Evolutionary conservation across 2,113 vertebrate genomes (phyloP).

Genomic region (Cercopithecus mona): DNA sequence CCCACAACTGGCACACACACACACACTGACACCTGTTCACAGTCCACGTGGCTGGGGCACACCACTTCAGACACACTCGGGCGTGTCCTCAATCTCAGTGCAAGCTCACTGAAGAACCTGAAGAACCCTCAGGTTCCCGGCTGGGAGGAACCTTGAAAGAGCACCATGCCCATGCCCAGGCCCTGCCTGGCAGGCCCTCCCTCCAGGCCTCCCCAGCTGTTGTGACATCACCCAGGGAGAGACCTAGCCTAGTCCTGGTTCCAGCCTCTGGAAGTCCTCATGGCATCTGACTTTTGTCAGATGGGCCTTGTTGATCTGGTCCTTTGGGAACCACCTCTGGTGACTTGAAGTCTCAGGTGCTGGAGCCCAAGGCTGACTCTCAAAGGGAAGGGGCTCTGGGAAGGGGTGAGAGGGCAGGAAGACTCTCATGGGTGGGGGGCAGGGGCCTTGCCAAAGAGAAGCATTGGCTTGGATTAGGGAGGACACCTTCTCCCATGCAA

Average conservation of each 20-base stretch:
- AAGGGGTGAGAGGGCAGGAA: background rate
- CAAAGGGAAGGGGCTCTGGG: background rate
- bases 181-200: background rate
- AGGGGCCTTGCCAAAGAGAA: constrained; percentile 66
- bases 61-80: background rate
- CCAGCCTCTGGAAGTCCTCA: background rate
- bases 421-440: background rate
- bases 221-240: background rate
- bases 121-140: background rate
- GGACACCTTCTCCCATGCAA: constrained; percentile 68
- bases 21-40: background rate
- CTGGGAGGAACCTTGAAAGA: background rate
- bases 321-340: background rate
- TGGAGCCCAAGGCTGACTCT: background rate
- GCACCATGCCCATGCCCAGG: background rate
- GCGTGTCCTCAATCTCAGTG: background rate
- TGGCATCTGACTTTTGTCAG: background rate
- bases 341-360: background rate
- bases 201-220: background rate
- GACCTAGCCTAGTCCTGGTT: background rate
- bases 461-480: constrained; percentile 80
- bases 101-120: background rate
- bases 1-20: too few relatives aligned
- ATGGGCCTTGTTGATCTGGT: background rate
- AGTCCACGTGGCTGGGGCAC: background rate